Conservation (phyloP, 2,797 vertebrate species). For the Pseudochirops cupreus region DNA sequence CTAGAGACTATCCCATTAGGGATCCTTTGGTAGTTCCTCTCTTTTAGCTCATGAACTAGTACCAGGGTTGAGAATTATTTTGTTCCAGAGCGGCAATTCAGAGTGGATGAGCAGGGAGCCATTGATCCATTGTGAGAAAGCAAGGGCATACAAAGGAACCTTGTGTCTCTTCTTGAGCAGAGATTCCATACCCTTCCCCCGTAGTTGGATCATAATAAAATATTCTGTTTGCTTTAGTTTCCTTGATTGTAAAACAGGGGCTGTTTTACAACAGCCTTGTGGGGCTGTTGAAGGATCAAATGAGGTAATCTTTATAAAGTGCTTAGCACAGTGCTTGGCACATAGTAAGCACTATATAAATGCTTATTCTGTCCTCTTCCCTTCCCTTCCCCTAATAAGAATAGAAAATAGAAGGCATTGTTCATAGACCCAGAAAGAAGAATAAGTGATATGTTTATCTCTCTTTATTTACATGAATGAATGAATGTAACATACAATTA, state of each 20-base stretch:
- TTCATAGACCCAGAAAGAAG: neutral
- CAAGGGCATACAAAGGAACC: neutral
- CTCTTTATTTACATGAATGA: too few relatives aligned
- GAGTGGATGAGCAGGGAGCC: neutral
- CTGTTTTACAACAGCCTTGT: too few relatives aligned
- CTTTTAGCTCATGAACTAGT: neutral
- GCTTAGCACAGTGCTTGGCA: neutral
- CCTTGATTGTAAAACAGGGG: neutral
- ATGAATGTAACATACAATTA: rapidly evolving
- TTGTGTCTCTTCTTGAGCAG: neutral
- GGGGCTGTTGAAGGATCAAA: neutral
- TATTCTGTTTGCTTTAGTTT: neutral
- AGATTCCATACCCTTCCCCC: neutral
- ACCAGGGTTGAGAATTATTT: neutral
- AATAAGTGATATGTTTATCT: rapidly evolving
- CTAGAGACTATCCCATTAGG: neutral
- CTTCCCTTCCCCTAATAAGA: neutral
- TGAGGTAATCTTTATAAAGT: neutral
- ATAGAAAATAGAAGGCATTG: neutral
- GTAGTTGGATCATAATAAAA: neutral
- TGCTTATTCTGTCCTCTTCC: neutral
- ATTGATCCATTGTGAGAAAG: neutral
- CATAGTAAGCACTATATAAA: neutral
- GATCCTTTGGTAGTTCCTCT: neutral
- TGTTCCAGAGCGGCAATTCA: neutral